A percentile compares a stretch with the other conserved stretches of the same genome.
Conservation (phyloP, 2,797 vertebrate genomes). For the Microctenopoma steveboyesi region DNA sequence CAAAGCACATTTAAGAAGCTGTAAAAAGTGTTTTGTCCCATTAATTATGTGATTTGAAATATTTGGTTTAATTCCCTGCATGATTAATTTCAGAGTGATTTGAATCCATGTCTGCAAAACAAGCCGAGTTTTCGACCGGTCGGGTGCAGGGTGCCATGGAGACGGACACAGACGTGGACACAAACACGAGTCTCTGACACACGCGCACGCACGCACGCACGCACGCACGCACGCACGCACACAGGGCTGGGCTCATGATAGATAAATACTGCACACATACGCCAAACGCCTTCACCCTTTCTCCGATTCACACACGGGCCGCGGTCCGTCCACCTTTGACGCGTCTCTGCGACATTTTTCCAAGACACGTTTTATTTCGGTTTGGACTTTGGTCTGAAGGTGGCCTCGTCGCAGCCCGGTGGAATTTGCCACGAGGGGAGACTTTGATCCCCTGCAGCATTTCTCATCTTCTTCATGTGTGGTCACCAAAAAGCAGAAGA, state of each 20-base stretch:
- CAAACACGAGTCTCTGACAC: constrained; percentile 26
- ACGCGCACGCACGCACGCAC: constrained; percentile 26
- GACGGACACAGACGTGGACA: constrained; percentile 20
- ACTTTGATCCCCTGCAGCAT: constrained; percentile 49
- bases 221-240: constrained; percentile 7
- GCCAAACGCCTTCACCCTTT: constrained; percentile 48
- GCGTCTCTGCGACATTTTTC: constrained; percentile 51
- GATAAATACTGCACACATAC: constrained; percentile 66
- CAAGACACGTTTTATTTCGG: constrained; percentile 61
- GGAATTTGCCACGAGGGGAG: constrained; percentile 72
- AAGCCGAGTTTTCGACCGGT: not conserved
- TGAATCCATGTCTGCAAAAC: no score
- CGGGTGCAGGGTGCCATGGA: constrained; percentile 20
- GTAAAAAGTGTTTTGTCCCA: no score
- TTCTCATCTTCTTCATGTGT: constrained; percentile 49
- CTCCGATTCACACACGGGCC: constrained; percentile 19
- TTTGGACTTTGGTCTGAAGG: constrained; percentile 66
- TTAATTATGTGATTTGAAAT: no score
- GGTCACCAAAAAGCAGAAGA: constrained; percentile 22
- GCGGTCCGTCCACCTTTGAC: constrained; percentile 24
- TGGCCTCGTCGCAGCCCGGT: constrained; percentile 51
- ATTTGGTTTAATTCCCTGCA: no score
- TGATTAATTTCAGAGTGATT: no score
- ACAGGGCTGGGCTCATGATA: not conserved
- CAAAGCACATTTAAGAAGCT: no score